Percentiles rank a stretch among this genome's conserved stretches.
Conservation (phyloP, 2,113 vertebrate genomes). For the Carassius auratus region DNA sequence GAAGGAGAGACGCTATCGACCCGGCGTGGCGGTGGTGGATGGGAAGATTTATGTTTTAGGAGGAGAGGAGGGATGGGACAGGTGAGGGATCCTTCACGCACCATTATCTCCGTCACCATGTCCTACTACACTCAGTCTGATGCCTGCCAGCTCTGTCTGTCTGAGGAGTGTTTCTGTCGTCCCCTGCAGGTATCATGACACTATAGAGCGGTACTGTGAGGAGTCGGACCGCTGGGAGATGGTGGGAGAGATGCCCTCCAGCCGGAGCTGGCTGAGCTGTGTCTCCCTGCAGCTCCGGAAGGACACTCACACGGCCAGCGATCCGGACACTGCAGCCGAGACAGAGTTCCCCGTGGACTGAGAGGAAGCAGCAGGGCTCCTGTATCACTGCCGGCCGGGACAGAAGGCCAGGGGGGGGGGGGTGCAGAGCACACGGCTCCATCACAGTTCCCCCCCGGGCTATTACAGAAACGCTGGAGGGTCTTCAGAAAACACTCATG, state of each 20-base stretch:
- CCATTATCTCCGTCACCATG: no score
- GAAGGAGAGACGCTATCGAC: constrained; percentile 81
- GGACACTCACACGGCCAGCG: constrained; percentile 62
- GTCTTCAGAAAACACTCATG: constrained; percentile 34
- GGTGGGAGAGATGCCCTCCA: constrained; percentile 80
- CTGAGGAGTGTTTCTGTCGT: background rate
- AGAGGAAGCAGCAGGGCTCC: background rate
- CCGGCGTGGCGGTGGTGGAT: constrained; percentile 78
- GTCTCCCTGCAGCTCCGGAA: constrained; percentile 78
- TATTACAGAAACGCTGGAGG: background rate
- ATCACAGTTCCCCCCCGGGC: background rate
- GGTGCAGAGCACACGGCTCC: background rate
- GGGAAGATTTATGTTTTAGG: constrained; percentile 81
- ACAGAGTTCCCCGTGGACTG: constrained; percentile 61
- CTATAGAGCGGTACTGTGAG: constrained; percentile 79
- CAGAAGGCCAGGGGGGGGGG: constrained; percentile 21
- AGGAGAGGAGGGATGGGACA: constrained; percentile 79
- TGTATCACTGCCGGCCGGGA: background rate
- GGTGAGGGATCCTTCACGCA: constrained; percentile 34
- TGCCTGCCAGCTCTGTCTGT: background rate
- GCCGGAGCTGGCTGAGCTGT: constrained; percentile 82
- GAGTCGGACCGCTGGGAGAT: constrained; percentile 79
- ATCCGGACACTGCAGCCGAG: constrained; percentile 56
- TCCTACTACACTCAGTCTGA: no score
- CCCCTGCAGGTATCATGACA: constrained; percentile 78